Evolutionary conservation across 1,140 invertebrate species (phyloP), one percentile per base, ranked within the genome.

Genomic region (Lepidostoma basale): DNA sequence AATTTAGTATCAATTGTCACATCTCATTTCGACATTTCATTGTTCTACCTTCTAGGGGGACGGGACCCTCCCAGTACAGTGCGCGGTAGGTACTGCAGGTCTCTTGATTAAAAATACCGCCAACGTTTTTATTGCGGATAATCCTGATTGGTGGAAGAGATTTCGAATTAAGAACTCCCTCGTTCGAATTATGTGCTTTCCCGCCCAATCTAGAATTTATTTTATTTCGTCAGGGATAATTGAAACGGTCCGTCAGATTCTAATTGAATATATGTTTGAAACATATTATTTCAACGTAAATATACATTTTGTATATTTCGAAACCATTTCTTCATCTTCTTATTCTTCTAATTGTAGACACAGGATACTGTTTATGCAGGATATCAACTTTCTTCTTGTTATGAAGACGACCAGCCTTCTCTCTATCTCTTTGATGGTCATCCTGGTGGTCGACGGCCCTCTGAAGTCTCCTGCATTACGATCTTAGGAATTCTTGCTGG

Each of bases 41-140:
- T 66, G 63, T 66, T 58, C 49, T 44, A 9, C 26, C 28, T 9
- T 56, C 18, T 2, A 18, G 52, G 52, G 33, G 25, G 52, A 12
- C 22, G 3, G 4, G 10, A n/a, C 22, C 45, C 2, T 25, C 45
- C 22, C 22, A 0, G 23, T 30, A 45, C 12, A 30, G 60, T 30
- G 44, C 9, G 8, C 22, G 42, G 63, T 33, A 14, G 33, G 20
- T 18, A 18, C 22, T 63, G 60, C 70, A 68, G 70, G 66, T 72
- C 54, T 59, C 69, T 73, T 73, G 72, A 73, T 73, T 73, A 73
- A 73, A 73, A 73, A 73, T 73, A 73, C 72, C 64, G 54, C 42
- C 52, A 73, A 69, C 68, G 72, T 73, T 73, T 73, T 73, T 73
- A 73, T 73, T 73, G 72, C 71, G 68, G 72, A 73, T 73, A 73